Evolutionary conservation across 2,113 vertebrate genomes (phyloP), one percentile per base, ranked within the genome.

Genomic region (Rhegmatorhina hoffmannsi): DNA sequence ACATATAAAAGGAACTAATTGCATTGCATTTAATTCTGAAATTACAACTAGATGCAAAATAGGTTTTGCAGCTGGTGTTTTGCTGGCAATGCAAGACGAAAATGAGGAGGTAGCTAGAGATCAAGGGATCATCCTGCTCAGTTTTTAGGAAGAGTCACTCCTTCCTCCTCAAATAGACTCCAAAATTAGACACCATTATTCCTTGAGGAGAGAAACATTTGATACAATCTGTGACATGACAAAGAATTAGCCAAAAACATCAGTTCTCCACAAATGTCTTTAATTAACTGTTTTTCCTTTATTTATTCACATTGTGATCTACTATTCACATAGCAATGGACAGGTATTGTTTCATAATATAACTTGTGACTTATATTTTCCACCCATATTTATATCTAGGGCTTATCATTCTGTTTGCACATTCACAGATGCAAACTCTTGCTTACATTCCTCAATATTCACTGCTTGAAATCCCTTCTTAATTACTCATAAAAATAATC

Each of bases 1-100:
- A 96, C 62, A 96, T 96, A 95, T 91, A 96, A 94, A 97, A 96
- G 91, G 95, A 97, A 94, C 96, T 94, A 97, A 97, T 97, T 97
- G 95, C 90, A 94, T 92, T 88, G 88, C 90, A 94, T 97, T 97
- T 94, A 96, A 97, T 97, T 96, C 94, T 94, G 93, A 98, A 97
- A 96, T 97, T 92, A 93, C 89, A 96, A 96, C 92, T 92, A 97
- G 92, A 95, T 95, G 96, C 95, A 95, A 96, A 97, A 94, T 94
- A 83, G 91, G 95, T 89, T 96, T 89, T 96, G 95, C 97, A 97
- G 92, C 94, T 97, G 92, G 91, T 87, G 94, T 97, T 97, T 97
- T 97, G 94, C 95, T 97, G 81, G 95, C 93, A 95, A 47, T 95
- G 97, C 97, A 95, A 92, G 85, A 96, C 9, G 25, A 94, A 97